Conservation (phyloP, 1,140 invertebrate species). For the Heliothis virescens region DNA sequence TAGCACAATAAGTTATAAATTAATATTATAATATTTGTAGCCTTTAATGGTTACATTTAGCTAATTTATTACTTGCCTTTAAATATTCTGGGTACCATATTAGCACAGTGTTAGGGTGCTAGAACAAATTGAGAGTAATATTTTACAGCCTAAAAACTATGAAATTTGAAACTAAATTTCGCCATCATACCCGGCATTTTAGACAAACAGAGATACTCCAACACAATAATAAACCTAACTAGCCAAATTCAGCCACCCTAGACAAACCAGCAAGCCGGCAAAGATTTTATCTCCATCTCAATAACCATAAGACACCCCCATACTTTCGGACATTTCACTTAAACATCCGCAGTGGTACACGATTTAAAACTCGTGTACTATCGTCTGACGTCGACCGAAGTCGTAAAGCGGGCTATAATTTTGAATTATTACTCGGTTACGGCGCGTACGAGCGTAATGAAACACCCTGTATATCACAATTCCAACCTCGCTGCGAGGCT, state of each 20-base stretch:
- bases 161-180: too few species aligned
- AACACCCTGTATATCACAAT: constrained; percentile 67
- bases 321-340: constrained; percentile 41
- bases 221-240: too few species aligned
- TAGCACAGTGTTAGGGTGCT: not conserved
- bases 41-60: constrained; percentile 5
- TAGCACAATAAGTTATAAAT: constrained; percentile 39
- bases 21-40: constrained; percentile 40
- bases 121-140: not conserved
- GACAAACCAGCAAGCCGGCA: not conserved
- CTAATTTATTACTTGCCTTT: constrained; percentile 14
- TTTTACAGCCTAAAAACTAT: not conserved
- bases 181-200: too few species aligned
- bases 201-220: too few species aligned
- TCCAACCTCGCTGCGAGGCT: constrained; percentile 56
- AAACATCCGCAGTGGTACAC: constrained; percentile 45
- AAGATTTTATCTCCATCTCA: constrained; percentile 25
- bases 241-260: not conserved
- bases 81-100: not conserved
- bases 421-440: constrained; percentile 60
- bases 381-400: constrained; percentile 43
- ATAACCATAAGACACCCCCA: constrained; percentile 25
- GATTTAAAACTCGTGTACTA: constrained; percentile 46
- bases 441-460: constrained; percentile 63
- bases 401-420: constrained; percentile 60